Evolutionary conservation across 2,888 invertebrate species (phyloP).

Genomic region (Amaurobius ferox): DNA sequence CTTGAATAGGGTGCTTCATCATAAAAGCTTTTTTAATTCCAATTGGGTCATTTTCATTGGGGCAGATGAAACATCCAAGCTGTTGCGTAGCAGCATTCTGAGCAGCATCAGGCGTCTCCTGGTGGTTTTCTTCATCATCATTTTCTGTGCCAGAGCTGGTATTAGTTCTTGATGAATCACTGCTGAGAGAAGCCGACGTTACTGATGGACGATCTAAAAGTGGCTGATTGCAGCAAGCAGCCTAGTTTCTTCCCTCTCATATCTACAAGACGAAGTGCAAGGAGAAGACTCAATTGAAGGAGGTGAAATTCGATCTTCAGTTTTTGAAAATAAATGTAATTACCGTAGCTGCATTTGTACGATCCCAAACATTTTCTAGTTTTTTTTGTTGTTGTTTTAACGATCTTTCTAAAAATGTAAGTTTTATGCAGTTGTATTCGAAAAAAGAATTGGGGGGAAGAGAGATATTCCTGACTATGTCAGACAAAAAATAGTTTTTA

Average conservation of each 20-base stretch:
- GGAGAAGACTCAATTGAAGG: neutral
- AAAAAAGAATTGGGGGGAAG: too few species aligned
- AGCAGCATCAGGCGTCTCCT: neutral
- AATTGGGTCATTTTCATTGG: neutral
- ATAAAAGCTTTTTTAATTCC: slow-evolving; percentile 13
- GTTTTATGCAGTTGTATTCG: too few species aligned
- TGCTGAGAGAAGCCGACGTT: neutral
- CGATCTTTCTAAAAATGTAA: too few species aligned
- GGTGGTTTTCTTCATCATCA: neutral
- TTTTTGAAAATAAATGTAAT: too few species aligned
- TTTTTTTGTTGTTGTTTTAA: too few species aligned
- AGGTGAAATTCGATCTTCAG: neutral
- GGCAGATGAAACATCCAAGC: slow-evolving; percentile 3
- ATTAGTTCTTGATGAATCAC: slow-evolving; percentile 7
- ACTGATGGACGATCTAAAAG: neutral
- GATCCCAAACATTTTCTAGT: too few species aligned
- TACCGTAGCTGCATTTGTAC: too few species aligned
- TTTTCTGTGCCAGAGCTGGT: neutral
- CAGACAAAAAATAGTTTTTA: too few species aligned
- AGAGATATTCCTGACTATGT: too few species aligned
- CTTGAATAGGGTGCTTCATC: neutral
- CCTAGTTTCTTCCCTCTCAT: slow-evolving; percentile 9
- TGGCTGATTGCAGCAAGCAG: neutral
- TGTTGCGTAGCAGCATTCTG: neutral
- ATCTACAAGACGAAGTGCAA: neutral